A percentile compares a stretch with the other conserved stretches of the same genome.
phyloP scores from a whole-genome alignment of 1,140 invertebrate species.

The Macrosteles quadrilineatus region DNA sequence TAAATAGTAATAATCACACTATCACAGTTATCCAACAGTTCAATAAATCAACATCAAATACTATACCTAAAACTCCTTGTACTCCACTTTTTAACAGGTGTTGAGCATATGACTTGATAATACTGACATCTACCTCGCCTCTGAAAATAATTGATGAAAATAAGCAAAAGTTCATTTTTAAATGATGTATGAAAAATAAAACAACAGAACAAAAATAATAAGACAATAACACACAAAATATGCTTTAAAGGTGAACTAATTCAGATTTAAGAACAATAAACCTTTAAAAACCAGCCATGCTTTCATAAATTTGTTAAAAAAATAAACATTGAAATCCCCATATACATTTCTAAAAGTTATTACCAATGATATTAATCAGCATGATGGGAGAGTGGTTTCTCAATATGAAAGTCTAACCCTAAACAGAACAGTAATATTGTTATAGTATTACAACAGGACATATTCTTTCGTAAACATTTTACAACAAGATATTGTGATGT shows the following conservation, averaged over 20 bases:
- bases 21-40: too few species aligned
- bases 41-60: too few species aligned
- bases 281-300: not conserved
- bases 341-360: too few species aligned
- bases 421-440: too few species aligned
- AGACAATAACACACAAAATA: not conserved
- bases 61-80: slow-evolving; percentile 67
- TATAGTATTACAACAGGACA: not conserved
- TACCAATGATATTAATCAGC: too few species aligned
- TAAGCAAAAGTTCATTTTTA: slow-evolving; percentile 1
- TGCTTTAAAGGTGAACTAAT: not conserved
- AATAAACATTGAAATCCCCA: not conserved
- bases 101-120: slow-evolving; percentile 63
- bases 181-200: not conserved
- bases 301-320: not conserved
- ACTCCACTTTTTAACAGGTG: slow-evolving; percentile 59
- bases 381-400: too few species aligned
- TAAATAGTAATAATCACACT: too few species aligned
- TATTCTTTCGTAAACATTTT: not conserved
- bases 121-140: slow-evolving; percentile 55
- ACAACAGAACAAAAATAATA: not conserved
- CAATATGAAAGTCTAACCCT: too few species aligned
- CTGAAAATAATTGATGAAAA: slow-evolving; percentile 42
- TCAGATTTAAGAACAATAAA: not conserved
- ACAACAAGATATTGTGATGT: too few species aligned